These are phyloP conservation scores for Apistogramma diplotaenia DNA, from an alignment of 2,113 vertebrate genomes.

Conservation along the genomic window DNA sequence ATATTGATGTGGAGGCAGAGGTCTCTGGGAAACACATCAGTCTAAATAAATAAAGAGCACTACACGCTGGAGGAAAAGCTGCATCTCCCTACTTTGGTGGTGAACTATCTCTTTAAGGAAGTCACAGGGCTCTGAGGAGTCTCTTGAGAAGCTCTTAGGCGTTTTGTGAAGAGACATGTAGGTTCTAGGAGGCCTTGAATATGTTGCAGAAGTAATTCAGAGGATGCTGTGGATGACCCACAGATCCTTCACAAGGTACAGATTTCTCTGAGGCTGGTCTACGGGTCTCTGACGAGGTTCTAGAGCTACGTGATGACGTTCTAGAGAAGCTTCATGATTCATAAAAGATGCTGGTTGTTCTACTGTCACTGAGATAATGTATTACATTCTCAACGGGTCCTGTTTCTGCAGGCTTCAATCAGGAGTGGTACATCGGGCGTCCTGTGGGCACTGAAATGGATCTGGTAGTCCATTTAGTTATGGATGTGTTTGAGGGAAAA, in stretches of 20 bases:
- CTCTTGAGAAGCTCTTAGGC: no score
- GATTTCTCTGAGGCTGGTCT: neutral
- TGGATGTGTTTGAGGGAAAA: neutral
- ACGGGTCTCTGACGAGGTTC: neutral
- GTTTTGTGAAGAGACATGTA: neutral
- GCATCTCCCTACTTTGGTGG: no score
- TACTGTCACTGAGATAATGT: neutral
- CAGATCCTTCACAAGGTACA: neutral
- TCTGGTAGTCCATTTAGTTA: no score
- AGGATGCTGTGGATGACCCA: neutral
- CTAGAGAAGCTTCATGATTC: neutral
- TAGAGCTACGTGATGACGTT: fast-evolving
- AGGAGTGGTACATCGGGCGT: neutral
- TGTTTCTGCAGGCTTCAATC: neutral
- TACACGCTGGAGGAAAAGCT: neutral
- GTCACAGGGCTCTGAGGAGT: neutral
- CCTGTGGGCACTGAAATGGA: neutral
- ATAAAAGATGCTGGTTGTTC: neutral
- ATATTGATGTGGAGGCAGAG: neutral
- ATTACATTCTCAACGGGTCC: neutral
- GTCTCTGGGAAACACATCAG: neutral
- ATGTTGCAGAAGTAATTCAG: neutral
- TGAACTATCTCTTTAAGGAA: neutral
- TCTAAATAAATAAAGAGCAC: neutral
- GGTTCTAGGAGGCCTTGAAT: neutral